A percentile compares a stretch with the other conserved stretches of the same genome.
These are phyloP conservation scores for Protomyctophum bolini DNA, from an alignment of 2,113 vertebrate species.

Conservation along the genomic window DNA sequence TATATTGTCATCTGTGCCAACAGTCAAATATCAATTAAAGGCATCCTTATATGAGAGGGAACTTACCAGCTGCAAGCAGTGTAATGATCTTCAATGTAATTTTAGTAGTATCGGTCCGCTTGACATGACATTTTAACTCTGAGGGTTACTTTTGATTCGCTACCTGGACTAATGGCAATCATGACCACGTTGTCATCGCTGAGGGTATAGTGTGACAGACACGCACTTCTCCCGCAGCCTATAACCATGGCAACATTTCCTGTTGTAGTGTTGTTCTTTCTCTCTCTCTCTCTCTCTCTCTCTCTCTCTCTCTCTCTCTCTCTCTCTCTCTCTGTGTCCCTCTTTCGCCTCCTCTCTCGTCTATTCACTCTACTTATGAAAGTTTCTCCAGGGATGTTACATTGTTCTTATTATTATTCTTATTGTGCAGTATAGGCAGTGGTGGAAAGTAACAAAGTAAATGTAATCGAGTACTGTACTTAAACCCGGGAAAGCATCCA, in stretches of 20 bases:
- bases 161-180: background rate
- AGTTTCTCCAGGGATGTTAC: background rate
- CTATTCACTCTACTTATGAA: background rate
- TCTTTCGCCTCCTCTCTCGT: background rate
- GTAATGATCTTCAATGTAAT: background rate
- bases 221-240: slow-evolving; percentile 46
- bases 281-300: slow-evolving; percentile 14
- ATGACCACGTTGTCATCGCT: background rate
- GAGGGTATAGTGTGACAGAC: slow-evolving; percentile 44
- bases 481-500: no score
- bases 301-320: slow-evolving; percentile 12
- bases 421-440: background rate
- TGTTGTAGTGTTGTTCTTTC: slow-evolving; percentile 51
- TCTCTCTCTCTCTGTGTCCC: background rate
- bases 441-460: no score
- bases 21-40: background rate
- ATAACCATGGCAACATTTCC: slow-evolving; percentile 79
- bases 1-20: background rate
- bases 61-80: slow-evolving; percentile 49
- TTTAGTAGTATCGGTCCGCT: slow-evolving; percentile 19
- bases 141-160: background rate
- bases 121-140: background rate
- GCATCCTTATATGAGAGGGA: background rate
- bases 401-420: background rate
- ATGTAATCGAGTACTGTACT: no score